Conservation (phyloP, 2,888 invertebrate species). For the Stegophylla sp. region DNA sequence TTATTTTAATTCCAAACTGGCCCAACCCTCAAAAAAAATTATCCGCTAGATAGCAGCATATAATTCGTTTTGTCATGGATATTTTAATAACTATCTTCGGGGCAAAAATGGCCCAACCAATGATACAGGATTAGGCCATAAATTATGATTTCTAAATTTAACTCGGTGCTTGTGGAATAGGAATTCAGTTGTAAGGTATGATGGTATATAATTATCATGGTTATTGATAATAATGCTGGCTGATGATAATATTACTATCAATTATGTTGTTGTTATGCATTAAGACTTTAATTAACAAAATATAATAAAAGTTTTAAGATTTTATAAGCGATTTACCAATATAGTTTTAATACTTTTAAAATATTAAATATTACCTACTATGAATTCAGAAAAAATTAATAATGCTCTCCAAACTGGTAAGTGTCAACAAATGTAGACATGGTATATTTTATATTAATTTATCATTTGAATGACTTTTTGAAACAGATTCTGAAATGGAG, state of each 20-base stretch:
- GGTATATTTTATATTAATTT: too few relatives aligned
- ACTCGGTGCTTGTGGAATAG: neutral
- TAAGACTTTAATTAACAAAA: neutral
- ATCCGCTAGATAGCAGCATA: slow-evolving; percentile 4
- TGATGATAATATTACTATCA: neutral
- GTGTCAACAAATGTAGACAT: too few relatives aligned
- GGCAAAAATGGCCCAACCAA: neutral
- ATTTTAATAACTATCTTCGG: slow-evolving; percentile 3
- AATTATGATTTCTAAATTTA: neutral
- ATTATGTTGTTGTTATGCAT: neutral
- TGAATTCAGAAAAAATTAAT: too few relatives aligned
- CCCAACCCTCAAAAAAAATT: slow-evolving; percentile 11
- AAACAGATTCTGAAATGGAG: too few relatives aligned
- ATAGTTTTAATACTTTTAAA: neutral
- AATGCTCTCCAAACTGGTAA: too few relatives aligned
- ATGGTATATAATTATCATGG: neutral
- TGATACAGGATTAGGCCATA: neutral
- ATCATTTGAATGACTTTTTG: too few relatives aligned
- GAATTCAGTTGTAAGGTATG: neutral
- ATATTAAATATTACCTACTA: too few relatives aligned
- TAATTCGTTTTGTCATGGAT: slow-evolving; percentile 1
- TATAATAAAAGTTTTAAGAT: neutral
- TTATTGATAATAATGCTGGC: neutral
- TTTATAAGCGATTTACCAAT: neutral
- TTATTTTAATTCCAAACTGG: neutral